Conservation (phyloP, 2,888 invertebrate species). For the Dasysyrphus albostriatus region DNA sequence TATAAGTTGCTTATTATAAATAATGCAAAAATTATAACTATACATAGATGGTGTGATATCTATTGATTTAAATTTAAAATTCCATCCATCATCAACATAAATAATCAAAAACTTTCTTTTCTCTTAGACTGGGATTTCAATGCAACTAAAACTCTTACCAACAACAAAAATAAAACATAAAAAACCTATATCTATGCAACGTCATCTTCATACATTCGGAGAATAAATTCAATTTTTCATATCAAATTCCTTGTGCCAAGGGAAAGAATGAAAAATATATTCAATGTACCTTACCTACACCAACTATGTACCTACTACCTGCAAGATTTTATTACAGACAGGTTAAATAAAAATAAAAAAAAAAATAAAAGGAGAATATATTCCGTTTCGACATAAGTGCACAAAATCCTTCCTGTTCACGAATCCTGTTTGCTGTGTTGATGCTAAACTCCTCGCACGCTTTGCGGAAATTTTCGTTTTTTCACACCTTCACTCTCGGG, state of each 20-base stretch:
- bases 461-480: slow-evolving; percentile 51
- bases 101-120: background rate
- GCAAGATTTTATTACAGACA: slow-evolving; percentile 41
- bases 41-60: background rate
- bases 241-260: background rate
- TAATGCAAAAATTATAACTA: background rate
- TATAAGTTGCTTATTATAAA: too few species aligned
- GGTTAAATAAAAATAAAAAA: background rate
- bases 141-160: background rate
- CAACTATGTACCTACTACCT: slow-evolving; percentile 9
- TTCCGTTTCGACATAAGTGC: slow-evolving; percentile 64
- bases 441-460: slow-evolving; percentile 8
- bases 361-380: slow-evolving; percentile 2
- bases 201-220: slow-evolving; percentile 48
- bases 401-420: slow-evolving; percentile 69
- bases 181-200: slow-evolving; percentile 24
- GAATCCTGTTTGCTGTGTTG: slow-evolving; percentile 32
- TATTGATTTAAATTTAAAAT: background rate
- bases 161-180: background rate
- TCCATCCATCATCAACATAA: background rate
- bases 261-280: slow-evolving; percentile 13
- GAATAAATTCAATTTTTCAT: slow-evolving; percentile 71
- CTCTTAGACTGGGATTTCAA: background rate
- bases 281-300: slow-evolving; percentile 16
- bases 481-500: slow-evolving; percentile 69